phyloP scores from a whole-genome alignment of 1,140 invertebrate genomes.

The Conopomorpha cramerella region DNA sequence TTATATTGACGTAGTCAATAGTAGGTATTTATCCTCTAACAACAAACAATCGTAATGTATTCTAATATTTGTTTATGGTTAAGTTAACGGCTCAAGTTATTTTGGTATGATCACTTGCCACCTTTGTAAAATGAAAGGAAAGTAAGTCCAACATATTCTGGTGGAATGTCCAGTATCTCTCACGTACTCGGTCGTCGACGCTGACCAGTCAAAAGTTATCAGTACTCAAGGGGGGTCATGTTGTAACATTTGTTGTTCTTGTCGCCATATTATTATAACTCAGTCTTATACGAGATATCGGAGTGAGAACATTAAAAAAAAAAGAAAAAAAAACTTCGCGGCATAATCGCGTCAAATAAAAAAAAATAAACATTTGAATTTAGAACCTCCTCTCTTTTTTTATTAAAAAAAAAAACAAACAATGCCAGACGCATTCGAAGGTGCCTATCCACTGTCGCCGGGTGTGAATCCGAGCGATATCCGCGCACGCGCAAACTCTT shows the following conservation, averaged over 20 bases:
- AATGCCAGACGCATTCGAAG: constrained; percentile 55
- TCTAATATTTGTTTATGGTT: too few relatives aligned
- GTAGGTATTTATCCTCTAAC: too few relatives aligned
- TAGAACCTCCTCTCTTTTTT: too few relatives aligned
- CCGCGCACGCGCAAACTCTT: constrained; percentile 59
- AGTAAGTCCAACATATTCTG: background rate
- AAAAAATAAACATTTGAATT: too few relatives aligned
- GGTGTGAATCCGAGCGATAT: constrained; percentile 48
- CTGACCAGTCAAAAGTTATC: constrained; percentile 39
- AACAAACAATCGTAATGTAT: too few relatives aligned
- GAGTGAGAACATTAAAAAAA: background rate
- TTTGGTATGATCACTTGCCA: too few relatives aligned
- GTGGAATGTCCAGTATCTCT: constrained; percentile 6
- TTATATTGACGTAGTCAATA: too few relatives aligned
- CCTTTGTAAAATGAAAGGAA: background rate
- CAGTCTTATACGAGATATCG: background rate
- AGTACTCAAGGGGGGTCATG: constrained; percentile 22
- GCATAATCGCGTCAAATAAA: too few relatives aligned
- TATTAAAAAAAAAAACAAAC: too few relatives aligned
- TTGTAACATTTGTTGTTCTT: constrained; percentile 12
- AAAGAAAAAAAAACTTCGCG: background rate
- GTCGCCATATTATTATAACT: constrained; percentile 7
- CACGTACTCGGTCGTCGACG: constrained; percentile 27
- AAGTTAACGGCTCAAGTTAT: too few relatives aligned
- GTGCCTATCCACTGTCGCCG: constrained; percentile 54